Percentiles rank a stretch among this genome's conserved stretches.
phyloP scores from a whole-genome alignment of 2,888 invertebrate genomes.

The Heterodera filipjevi region DNA sequence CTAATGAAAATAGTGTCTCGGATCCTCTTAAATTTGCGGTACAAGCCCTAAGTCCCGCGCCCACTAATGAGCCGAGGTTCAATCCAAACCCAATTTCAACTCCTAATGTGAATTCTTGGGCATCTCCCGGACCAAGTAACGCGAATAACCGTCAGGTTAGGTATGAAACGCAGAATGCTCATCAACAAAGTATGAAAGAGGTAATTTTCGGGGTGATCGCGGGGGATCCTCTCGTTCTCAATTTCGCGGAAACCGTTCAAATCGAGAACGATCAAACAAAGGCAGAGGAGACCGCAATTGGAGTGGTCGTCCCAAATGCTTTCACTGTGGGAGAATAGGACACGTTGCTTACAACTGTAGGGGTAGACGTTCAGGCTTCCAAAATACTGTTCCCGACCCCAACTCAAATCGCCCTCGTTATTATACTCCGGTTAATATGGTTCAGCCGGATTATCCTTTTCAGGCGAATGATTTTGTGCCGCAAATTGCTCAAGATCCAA shows the following conservation, averaged over 20 bases:
- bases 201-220: neutral
- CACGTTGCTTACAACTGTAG: neutral
- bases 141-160: slow-evolving; percentile 1
- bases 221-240: neutral
- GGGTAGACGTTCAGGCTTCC: neutral
- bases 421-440: neutral
- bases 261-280: neutral
- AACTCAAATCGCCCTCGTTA: neutral
- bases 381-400: neutral
- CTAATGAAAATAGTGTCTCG: neutral
- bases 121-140: neutral
- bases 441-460: neutral
- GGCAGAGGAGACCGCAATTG: neutral
- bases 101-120: neutral
- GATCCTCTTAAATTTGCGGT: neutral
- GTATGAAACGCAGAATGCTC: neutral
- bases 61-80: neutral
- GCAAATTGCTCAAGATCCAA: neutral
- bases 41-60: neutral
- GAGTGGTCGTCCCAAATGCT: slow-evolving; percentile 1
- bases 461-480: neutral
- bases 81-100: neutral
- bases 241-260: too few relatives aligned
- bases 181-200: neutral
- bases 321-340: neutral